phyloP scores from a whole-genome alignment of 2,797 vertebrate genomes.

The Podargus strigoides region DNA sequence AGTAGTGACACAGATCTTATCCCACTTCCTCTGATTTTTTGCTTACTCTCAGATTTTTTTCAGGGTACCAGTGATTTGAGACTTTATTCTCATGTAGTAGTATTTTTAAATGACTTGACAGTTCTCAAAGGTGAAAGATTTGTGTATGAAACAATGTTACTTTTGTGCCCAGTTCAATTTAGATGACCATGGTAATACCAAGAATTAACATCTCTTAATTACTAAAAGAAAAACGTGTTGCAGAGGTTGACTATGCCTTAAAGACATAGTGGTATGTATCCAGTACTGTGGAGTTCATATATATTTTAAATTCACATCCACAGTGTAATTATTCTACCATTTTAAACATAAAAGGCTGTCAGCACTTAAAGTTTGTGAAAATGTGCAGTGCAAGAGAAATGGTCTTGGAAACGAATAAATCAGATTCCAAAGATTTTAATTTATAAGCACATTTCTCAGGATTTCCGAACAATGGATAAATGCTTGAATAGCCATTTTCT shows the following conservation, averaged over 20 bases:
- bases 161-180: background rate
- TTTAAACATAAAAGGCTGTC: slow-evolving; percentile 24
- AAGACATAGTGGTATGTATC: background rate
- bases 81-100: background rate
- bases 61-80: background rate
- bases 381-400: background rate
- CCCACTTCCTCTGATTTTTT: background rate
- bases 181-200: background rate
- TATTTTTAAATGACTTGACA: background rate
- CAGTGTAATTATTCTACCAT: background rate
- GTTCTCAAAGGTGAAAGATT: background rate
- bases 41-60: background rate
- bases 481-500: background rate
- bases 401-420: slow-evolving; percentile 37
- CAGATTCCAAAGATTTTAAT: slow-evolving; percentile 10
- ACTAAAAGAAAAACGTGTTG: background rate
- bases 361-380: slow-evolving; percentile 29
- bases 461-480: slow-evolving; percentile 28
- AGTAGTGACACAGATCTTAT: background rate
- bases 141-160: background rate
- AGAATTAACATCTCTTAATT: background rate
- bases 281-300: background rate
- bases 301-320: background rate
- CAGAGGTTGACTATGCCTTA: background rate
- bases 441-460: slow-evolving; percentile 26